phyloP scores from a whole-genome alignment of 1,140 invertebrate genomes.

The Drosophila aff. region DNA sequence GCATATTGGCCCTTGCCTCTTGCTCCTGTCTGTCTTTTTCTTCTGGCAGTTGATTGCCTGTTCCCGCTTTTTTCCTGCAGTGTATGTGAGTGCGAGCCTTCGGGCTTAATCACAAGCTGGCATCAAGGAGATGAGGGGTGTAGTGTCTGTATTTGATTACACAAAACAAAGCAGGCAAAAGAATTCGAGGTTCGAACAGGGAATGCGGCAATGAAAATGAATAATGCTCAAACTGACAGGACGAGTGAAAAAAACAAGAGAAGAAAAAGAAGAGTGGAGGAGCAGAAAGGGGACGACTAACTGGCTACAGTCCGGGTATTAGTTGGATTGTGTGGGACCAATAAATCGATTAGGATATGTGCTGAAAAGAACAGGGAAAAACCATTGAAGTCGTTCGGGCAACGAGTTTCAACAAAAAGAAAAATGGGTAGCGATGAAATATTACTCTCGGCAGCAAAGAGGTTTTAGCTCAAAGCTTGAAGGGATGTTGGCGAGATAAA shows the following conservation, averaged over 20 bases:
- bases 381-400: conserved; percentile 15
- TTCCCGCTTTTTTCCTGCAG: conserved; percentile 22
- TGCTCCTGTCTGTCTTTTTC: conserved; percentile 9
- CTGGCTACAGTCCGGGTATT: conserved; percentile 27
- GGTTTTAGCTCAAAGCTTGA: background rate
- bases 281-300: conserved; percentile 5
- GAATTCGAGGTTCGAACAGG: conserved; percentile 33
- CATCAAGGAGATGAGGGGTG: conserved; percentile 33
- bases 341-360: conserved; percentile 72
- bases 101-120: conserved; percentile 75
- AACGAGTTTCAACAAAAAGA: conserved; percentile 21
- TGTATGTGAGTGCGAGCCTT: conserved; percentile 39
- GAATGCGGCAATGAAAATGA: conserved; percentile 67
- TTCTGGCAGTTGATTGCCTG: conserved; percentile 57
- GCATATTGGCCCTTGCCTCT: conserved; percentile 32
- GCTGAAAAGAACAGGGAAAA: conserved; percentile 34
- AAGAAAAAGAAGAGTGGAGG: background rate
- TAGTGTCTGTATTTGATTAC: conserved; percentile 60
- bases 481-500: background rate
- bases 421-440: conserved; percentile 23
- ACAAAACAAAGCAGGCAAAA: conserved; percentile 52
- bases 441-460: conserved; percentile 12
- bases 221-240: conserved; percentile 62
- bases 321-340: conserved; percentile 50
- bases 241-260: background rate